Percentiles rank a stretch among this genome's conserved stretches.
These are phyloP conservation scores for Hydrophis major DNA, from an alignment of 2,797 vertebrate species.

Conservation along the genomic window DNA sequence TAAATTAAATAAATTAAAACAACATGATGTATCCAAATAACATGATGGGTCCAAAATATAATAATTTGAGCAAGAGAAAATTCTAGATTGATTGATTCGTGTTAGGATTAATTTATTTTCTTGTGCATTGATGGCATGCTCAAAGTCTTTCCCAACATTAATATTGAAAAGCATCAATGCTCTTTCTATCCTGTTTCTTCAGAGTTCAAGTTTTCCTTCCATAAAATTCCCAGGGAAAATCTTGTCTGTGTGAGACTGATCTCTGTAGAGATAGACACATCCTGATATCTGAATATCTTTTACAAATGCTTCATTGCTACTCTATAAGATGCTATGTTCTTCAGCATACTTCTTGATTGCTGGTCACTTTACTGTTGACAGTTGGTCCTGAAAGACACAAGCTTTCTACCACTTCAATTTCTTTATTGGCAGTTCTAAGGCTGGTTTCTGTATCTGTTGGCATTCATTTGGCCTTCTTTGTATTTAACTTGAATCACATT, in stretches of 20 bases:
- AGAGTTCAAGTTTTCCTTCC: background rate
- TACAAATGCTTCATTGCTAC: background rate
- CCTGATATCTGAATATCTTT: background rate
- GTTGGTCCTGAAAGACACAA: background rate
- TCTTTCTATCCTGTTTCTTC: background rate
- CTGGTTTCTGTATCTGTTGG: background rate
- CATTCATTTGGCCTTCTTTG: background rate
- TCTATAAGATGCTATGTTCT: background rate
- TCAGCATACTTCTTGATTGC: background rate
- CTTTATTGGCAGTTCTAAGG: background rate
- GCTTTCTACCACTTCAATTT: background rate
- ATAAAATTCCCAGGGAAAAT: background rate
- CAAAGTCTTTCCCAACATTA: background rate
- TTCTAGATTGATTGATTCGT: background rate
- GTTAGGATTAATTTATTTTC: background rate
- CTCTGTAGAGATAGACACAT: background rate
- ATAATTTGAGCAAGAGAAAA: background rate
- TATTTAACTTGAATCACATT: background rate
- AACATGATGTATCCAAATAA: background rate
- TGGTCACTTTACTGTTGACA: background rate
- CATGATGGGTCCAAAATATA: background rate
- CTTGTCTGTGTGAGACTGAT: background rate
- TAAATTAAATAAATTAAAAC: background rate
- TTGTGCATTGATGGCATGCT: background rate
- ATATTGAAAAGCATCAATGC: background rate